These are phyloP conservation scores for Paramormyrops kingsleyae DNA, from an alignment of 2,113 vertebrate species.

Conservation along the genomic window DNA sequence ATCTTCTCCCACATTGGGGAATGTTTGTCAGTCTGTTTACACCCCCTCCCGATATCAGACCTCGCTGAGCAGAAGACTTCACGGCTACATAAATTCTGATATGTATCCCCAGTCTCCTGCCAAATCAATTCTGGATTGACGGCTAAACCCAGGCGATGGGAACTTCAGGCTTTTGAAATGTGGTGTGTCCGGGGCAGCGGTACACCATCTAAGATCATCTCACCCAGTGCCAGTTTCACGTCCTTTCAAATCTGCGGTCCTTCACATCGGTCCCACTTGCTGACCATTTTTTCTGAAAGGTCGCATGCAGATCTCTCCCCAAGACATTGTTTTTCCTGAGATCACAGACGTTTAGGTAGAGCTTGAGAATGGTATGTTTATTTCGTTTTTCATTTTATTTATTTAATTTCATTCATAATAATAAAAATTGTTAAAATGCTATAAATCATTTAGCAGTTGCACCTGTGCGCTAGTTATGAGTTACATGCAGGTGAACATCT, in stretches of 20 bases:
- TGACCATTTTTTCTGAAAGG: not conserved
- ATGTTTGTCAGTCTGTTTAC: constrained; percentile 22
- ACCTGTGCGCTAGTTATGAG: not conserved
- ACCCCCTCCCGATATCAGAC: constrained; percentile 14
- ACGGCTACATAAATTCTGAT: constrained; percentile 37
- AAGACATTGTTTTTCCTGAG: not conserved
- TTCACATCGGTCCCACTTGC: not conserved
- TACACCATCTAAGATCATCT: not conserved
- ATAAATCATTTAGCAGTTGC: not conserved
- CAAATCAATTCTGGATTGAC: constrained; percentile 36
- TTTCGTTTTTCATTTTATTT: not conserved
- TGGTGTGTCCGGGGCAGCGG: not conserved
- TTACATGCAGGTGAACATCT: not conserved
- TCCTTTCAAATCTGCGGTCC: not conserved
- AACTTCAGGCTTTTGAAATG: constrained; percentile 24
- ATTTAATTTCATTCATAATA: not conserved
- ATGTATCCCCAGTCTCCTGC: constrained; percentile 35
- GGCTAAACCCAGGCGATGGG: constrained; percentile 33
- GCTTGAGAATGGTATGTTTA: not conserved
- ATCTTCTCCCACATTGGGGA: not conserved
- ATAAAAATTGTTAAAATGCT: not conserved
- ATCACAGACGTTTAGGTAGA: not conserved
- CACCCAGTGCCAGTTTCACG: not conserved
- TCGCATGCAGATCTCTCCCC: not conserved
- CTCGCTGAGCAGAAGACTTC: constrained; percentile 36